Base-by-base conservation (phyloP, 1,140 invertebrate species). In the Macrobrachium nipponense region DNA sequence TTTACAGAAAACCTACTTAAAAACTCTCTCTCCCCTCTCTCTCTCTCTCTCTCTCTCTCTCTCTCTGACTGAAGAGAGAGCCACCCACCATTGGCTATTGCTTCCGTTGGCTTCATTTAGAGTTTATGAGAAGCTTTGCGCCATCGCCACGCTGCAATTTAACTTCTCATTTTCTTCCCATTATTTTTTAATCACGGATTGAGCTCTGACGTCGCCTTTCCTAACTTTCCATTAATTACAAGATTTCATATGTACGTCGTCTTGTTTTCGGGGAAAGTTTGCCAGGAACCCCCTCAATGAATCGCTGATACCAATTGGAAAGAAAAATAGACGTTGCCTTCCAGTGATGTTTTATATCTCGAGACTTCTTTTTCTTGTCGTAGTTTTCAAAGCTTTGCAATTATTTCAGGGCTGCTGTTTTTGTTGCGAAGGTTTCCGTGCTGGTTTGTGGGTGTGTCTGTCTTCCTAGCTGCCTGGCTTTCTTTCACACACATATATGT, bases 181-280 rank as follows among this genome's bases (percentile, higher is more conserved):
- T 81, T 81, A 81, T 81, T 81, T 81, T 81, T 81, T 81, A 81
- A 81, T 81, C 80, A 72, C 72, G 80, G 80, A 81, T 81, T 72
- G 80, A 81, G 80, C 64, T 72, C 64, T 81, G 80, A 17, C 80
- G 80, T 81, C 80, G 64, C 66, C 80, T 72, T 64, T 27, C 51
- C 80, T 70, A 81, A 81, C 80, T 81, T 81, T 51, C 20, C 80
- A 81, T 80, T 80, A 80, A 80, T 80, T 80, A 68, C 79, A 80
- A 80, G 79, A 80, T 81, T 81, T 81, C 80, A 81, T 81, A 72
- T 72, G 80, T 81, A 70, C 66, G 51, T 51, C 51, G 51, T 81
- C 20, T 58, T n/a, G 11, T 18, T 68, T 51, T 70, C 72, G 23
- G 44, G 66, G 72, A 70, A 70, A 81, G 66, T 81, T 81, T 76